Percentiles rank a stretch among this genome's conserved stretches.
These are phyloP conservation scores for Pseudolycoriella hygida DNA, from an alignment of 2,888 invertebrate species.

Conservation along the genomic window DNA sequence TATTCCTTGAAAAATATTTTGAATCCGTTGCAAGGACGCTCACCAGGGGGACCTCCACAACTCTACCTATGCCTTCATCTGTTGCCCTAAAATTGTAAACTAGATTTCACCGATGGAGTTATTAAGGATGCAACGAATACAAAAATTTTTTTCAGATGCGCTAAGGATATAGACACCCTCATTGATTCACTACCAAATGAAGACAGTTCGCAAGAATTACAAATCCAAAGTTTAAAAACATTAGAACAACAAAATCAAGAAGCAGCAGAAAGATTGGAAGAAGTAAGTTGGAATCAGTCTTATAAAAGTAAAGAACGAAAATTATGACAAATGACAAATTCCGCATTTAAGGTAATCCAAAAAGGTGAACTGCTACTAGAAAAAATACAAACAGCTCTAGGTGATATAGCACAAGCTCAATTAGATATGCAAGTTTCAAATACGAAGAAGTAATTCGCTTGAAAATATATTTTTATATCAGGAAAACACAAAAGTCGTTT, in stretches of 20 bases:
- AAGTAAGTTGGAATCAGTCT: slow-evolving; percentile 30
- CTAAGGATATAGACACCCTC: slow-evolving; percentile 92
- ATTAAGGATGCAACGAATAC: no score
- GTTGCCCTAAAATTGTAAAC: no score
- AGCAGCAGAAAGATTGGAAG: slow-evolving; percentile 69
- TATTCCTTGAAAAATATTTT: no score
- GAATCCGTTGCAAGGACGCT: no score
- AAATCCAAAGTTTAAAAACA: slow-evolving; percentile 61
- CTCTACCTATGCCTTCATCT: no score
- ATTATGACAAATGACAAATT: background rate
- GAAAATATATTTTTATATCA: background rate
- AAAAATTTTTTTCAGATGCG: slow-evolving; percentile 35
- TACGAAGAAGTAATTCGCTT: background rate
- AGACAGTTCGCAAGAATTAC: slow-evolving; percentile 85
- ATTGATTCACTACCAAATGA: slow-evolving; percentile 93
- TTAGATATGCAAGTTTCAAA: slow-evolving; percentile 55
- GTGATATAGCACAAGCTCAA: slow-evolving; percentile 85
- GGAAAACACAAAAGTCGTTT: no score
- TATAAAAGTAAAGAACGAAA: background rate
- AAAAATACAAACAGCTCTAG: slow-evolving; percentile 76
- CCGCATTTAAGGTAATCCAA: slow-evolving; percentile 37
- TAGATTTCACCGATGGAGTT: no score
- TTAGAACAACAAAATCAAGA: slow-evolving; percentile 87
- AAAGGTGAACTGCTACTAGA: slow-evolving; percentile 74
- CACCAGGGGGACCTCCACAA: no score